These are phyloP conservation scores for Psittacula cyanocephala DNA, from an alignment of 2,113 vertebrate species.

Conservation along the genomic window DNA sequence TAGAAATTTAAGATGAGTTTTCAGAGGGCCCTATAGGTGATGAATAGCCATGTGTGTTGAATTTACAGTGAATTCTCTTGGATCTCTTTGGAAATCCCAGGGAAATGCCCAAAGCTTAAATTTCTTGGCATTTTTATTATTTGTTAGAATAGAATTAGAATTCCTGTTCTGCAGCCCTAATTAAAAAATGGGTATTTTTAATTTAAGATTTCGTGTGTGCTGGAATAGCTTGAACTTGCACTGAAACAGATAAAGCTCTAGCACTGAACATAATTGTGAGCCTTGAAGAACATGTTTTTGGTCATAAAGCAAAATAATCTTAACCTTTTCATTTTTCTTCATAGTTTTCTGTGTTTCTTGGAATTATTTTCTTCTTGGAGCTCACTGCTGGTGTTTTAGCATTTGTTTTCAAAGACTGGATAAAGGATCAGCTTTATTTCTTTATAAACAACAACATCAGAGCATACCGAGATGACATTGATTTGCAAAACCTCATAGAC, in stretches of 20 bases:
- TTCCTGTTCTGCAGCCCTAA: not conserved
- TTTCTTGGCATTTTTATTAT: constrained; percentile 20
- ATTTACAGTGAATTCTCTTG: not conserved
- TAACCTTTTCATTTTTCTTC: constrained; percentile 14
- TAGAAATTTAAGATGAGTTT: not conserved
- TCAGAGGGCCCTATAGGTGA: not conserved
- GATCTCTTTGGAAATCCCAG: not conserved
- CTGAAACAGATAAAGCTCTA: constrained; percentile 1
- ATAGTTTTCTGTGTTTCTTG: constrained; percentile 97
- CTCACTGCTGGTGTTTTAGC: constrained; percentile 95
- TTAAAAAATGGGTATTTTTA: not conserved
- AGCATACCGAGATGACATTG: constrained; percentile 96
- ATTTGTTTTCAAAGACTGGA: constrained; percentile 99
- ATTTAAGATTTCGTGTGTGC: not conserved
- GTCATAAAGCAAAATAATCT: not conserved
- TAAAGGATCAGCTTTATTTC: constrained; percentile 98
- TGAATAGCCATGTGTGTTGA: not conserved
- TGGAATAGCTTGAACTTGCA: not conserved
- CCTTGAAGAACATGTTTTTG: not conserved
- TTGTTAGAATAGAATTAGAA: constrained; percentile 17
- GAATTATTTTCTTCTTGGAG: constrained; percentile 99
- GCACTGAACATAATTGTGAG: not conserved
- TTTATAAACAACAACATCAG: constrained; percentile 99
- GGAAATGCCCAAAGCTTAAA: not conserved
- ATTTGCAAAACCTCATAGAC: constrained; percentile 98